Base-by-base conservation (phyloP, 2,113 vertebrate species). In the Erythrocercus mccallii region DNA sequence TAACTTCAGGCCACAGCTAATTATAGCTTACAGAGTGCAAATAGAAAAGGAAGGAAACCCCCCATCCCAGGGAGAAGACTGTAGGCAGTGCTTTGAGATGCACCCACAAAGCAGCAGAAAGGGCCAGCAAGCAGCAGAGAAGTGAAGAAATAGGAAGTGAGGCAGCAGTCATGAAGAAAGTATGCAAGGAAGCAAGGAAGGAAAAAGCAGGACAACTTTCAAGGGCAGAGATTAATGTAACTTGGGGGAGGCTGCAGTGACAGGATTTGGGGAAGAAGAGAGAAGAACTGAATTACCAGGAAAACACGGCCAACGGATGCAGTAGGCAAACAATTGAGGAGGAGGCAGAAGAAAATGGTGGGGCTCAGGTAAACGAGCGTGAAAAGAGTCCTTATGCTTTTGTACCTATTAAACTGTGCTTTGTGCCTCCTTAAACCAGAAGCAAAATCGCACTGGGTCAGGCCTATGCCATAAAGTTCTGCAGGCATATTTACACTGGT, bases 81-180 rank as follows among this genome's bases (percentile, higher is more conserved):
- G 73, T 38, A 72, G 73, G 30, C 62, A 73, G 42, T 68, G 35
- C 78, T 87, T 87, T 85, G 81, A 88, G 90, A 70, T 71, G 85
- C 74, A 58, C 45, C 37, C 84, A 73, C 54, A 70, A 47, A 81
- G 81, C 24, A 89, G 65, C 58, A 90, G 47, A 94, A 73, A 71
- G 42, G 60, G 64, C 57, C 53, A 72, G 73, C 74, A 47, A 81
- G 81, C 24, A 89, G 65, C 58, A 90, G 47, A 94, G 90, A 66
- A 87, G 60, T 93, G 74, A 91, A 84, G 92, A 95, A 91, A 96
- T 94, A 94, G 85, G 94, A 95, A 95, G 81, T 96, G 81, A 95
- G 83, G 81, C 88, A 92, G 88, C 94, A 91, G 25, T 83, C 85
- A 86, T 77, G 81, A 85, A 91, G 62, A 92, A 90, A 86, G 65